Percentiles rank a stretch among this genome's conserved stretches.
These are phyloP conservation scores for Melanaphis sacchari DNA, from an alignment of 1,140 invertebrate genomes.

Conservation along the genomic window DNA sequence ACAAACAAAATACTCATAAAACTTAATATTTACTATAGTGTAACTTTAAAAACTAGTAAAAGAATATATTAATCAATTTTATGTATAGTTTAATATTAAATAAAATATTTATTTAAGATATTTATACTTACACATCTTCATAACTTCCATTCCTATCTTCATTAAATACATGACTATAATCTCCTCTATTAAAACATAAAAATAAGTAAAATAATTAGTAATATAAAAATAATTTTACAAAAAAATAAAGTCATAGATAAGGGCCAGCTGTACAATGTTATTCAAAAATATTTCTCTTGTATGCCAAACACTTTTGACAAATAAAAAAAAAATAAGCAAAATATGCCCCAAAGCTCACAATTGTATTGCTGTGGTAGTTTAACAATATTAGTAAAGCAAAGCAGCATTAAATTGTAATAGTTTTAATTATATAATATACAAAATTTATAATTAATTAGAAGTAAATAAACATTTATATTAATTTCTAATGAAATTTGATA, in stretches of 20 bases:
- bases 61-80: neutral
- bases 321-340: slow-evolving; percentile 19
- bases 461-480: neutral
- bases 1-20: neutral
- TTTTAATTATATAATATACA: neutral
- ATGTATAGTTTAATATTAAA: neutral
- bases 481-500: neutral
- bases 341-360: neutral
- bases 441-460: too few relatives aligned
- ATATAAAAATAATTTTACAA: neutral
- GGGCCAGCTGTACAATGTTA: slow-evolving; percentile 36
- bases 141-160: slow-evolving; percentile 37
- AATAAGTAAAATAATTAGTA: neutral
- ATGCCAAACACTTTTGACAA: neutral
- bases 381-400: slow-evolving; percentile 31
- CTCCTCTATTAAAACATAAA: slow-evolving; percentile 18
- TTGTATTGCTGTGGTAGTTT: neutral
- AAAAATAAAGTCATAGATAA: neutral
- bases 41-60: neutral
- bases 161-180: slow-evolving; percentile 32
- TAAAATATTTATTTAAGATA: neutral
- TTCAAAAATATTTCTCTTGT: neutral
- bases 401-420: neutral
- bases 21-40: neutral
- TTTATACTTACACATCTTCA: slow-evolving; percentile 45